Percentiles rank a stretch among this genome's conserved stretches.
These are phyloP conservation scores for Encarsia formosa DNA, from an alignment of 2,888 invertebrate species.

Conservation along the genomic window DNA sequence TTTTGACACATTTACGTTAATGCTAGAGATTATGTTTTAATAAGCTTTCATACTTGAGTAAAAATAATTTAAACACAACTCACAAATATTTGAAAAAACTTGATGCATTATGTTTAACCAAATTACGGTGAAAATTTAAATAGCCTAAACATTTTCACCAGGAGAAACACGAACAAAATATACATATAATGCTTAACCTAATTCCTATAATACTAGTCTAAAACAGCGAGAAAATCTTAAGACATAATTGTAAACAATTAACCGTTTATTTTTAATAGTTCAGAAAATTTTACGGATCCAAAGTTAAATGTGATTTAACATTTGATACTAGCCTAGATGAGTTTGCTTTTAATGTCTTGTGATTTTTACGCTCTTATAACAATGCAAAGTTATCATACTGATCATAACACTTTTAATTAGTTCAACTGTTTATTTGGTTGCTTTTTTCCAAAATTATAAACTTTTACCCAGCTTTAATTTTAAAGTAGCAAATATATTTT, in stretches of 20 bases:
- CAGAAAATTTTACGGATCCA: constrained; percentile 26
- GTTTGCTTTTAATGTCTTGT: constrained; percentile 43
- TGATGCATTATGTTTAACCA: constrained; percentile 41
- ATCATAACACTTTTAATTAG: constrained; percentile 31
- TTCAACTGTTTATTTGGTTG: too few species aligned
- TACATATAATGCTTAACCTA: constrained; percentile 50
- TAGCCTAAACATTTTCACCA: constrained; percentile 51
- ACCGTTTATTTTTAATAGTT: constrained; percentile 20
- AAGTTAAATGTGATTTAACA: constrained; percentile 21
- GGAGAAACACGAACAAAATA: constrained; percentile 50
- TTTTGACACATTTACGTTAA: constrained; percentile 48
- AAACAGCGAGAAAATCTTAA: constrained; percentile 50
- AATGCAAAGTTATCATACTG: constrained; percentile 45
- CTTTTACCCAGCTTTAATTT: constrained; percentile 18
- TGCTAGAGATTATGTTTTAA: constrained; percentile 41
- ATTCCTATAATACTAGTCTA: constrained; percentile 47
- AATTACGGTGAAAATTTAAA: constrained; percentile 43
- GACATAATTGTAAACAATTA: constrained; percentile 37
- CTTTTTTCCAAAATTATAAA: constrained; percentile 30
- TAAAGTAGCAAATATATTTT: too few species aligned
- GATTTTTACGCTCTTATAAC: constrained; percentile 49
- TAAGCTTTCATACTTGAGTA: constrained; percentile 34
- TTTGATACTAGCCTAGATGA: constrained; percentile 22
- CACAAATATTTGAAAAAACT: constrained; percentile 40
- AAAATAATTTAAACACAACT: constrained; percentile 31